Evolutionary conservation across 2,888 invertebrate genomes (phyloP), one percentile per base, ranked within the genome.

Genomic region (Parnassius apollo): DNA sequence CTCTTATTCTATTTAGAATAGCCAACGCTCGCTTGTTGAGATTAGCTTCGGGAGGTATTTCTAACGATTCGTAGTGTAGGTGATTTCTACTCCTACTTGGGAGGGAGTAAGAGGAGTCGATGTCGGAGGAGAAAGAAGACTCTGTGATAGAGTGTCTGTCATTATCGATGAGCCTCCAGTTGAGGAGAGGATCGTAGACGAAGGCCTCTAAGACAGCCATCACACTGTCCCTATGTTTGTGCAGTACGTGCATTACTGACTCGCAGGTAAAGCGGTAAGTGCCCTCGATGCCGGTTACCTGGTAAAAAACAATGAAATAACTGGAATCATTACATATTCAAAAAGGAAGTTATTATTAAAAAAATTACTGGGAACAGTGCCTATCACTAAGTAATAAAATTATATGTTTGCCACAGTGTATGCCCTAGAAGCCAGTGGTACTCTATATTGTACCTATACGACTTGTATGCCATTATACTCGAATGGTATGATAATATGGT

Each of bases 201-300:
- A 99, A 99, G 0, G 99, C 99, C 83, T 99, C 99, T n/a, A 99
- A 91, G 1, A 99, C 99, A 1, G 99, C 99, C 98, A 99, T 98
- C 61, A 99, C 93, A 80, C 98, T 98, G 91, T 99, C 99, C 79
- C 98, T 98, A 86, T 99, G 99, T 25, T 97, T 94, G 68, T 98
- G 95, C 18, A 99, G 87, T 9, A 99, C 98, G 18, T 96, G 94
- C 98, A 99, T 98, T 0, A 99, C 99, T 13, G 98, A 97, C 82
- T 99, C 98, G 86, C 99, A 99, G 0, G 99, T 99, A 73, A 97
- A 94, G 8, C 98, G 94, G 85, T 99, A 99, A 9, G 98, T 98
- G 62, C 99, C 99, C 81, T 99, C 99, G 70, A 99, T 99, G 59
- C 99, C 99, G 0, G 99, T 99, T 12, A 99, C 98, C 91, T 91